Conservation (phyloP, 2,797 vertebrate genomes). For the Pachyuromys duprasi region DNA sequence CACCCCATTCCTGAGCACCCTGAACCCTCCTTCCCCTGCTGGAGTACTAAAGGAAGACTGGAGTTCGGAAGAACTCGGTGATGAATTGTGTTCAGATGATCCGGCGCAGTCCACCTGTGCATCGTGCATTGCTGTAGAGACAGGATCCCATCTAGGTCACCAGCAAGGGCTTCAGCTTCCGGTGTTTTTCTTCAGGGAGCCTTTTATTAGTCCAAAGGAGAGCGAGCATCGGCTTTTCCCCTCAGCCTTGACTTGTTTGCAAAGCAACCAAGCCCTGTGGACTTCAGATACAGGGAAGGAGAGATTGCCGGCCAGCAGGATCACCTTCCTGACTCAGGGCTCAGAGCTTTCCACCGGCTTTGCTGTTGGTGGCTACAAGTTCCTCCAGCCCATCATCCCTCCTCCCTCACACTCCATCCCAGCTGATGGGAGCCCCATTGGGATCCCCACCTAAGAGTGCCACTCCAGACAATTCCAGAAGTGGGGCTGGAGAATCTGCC, state of each 20-base stretch:
- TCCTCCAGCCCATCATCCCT: neutral
- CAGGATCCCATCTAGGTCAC: neutral
- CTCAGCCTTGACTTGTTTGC: neutral
- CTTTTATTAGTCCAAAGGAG: neutral
- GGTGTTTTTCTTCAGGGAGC: neutral
- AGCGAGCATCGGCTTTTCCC: neutral
- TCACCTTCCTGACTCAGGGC: neutral
- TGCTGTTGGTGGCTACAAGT: neutral
- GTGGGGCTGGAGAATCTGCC: neutral
- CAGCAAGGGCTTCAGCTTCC: neutral
- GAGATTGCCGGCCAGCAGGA: neutral
- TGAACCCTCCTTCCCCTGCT: too few relatives aligned
- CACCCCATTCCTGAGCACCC: neutral
- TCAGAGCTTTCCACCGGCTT: neutral
- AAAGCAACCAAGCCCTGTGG: neutral
- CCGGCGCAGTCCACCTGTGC: neutral
- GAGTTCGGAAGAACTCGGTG: neutral
- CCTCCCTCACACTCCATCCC: accelerated
- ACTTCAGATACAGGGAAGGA: neutral
- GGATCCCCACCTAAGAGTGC: neutral
- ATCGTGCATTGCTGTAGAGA: neutral
- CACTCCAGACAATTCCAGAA: neutral
- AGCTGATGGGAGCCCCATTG: neutral
- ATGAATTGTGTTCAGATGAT: neutral
- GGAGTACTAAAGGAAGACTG: neutral